Evolutionary conservation across 2,888 invertebrate species (phyloP).

Genomic region (Aquatica leii): DNA sequence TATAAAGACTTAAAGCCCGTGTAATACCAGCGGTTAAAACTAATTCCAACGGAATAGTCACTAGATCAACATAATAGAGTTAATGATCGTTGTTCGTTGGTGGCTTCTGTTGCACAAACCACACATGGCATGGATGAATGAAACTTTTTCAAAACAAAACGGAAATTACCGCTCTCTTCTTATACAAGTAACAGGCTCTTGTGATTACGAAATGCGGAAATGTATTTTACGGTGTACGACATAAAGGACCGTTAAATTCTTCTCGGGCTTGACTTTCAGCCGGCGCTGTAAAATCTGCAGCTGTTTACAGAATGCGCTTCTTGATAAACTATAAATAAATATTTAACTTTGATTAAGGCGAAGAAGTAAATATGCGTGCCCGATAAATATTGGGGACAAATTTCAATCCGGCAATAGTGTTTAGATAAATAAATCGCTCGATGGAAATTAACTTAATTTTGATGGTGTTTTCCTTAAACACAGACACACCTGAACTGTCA

Average conservation of each 20-base stretch:
- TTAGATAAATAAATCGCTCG: background rate
- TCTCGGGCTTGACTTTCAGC: background rate
- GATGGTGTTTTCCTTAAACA: no score
- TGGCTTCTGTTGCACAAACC: conserved; percentile 7
- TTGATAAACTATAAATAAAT: conserved; percentile 3
- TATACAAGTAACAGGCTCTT: background rate
- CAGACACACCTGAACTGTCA: background rate
- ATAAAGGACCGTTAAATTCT: conserved; percentile 6
- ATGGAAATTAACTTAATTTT: background rate
- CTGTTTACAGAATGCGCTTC: background rate
- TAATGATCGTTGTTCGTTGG: conserved; percentile 19
- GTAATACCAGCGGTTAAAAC: conserved; percentile 2
- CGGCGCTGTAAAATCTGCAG: conserved; percentile 3
- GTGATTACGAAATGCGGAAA: conserved; percentile 4
- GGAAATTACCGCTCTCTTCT: background rate
- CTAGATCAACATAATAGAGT: conserved; percentile 24
- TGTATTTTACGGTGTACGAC: conserved; percentile 6
- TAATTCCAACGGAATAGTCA: conserved; percentile 21
- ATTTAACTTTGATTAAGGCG: background rate
- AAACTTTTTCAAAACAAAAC: conserved; percentile 3
- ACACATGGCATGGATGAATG: conserved; percentile 12
- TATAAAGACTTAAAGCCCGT: conserved; percentile 18
- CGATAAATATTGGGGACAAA: background rate
- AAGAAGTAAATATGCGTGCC: background rate
- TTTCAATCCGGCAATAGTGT: background rate